Evolutionary conservation across 1,140 invertebrate genomes (phyloP), one percentile per base, ranked within the genome.

Genomic region (Popillia japonica): DNA sequence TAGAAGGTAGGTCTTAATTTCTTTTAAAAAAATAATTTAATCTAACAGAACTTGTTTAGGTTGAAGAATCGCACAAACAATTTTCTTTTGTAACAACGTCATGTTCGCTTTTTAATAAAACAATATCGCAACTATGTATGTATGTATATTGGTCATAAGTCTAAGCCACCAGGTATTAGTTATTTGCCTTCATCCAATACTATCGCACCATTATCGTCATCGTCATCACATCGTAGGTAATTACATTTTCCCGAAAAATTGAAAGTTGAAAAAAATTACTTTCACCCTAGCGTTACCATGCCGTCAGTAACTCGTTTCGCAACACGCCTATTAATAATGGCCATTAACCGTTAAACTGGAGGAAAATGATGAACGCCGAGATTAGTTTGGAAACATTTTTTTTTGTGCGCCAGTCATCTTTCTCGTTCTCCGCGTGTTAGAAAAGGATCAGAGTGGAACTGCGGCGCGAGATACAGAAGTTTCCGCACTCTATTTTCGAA

Each of bases 331-430:
- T 55, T 55, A 55, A 55, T 55, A 55, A 55, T 55, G 6, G 14
- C 48, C 48, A 7, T 55, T 55, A 55, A 55, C 48, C 11, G 48
- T 55, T 55, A 55, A 55, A 55, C 48, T 17, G 48, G 48, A 55
- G 48, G 48, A 55, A 55, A 55, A 55, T 55, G 48, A 55, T 17
- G 48, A 20, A 55, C 48, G 48, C 6, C 48, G 11, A 55, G 48
- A 55, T 55, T 55, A 55, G 48, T 55, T 55, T 17, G 48, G 48
- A 55, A 55, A 55, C 48, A 55, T 55, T 55, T 55, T 55, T 55
- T 55, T 55, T 17, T n/a, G 17, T 14, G 11, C 6, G 14, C 17
- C 14, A 14, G 14, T 1, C 44, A 14, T 48, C 44, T 48, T n/a
- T 48, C 6, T 48, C 44, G 42, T n/a, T 34, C 27, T 1, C 4